These are phyloP conservation scores for Melitaea cinxia DNA, from an alignment of 1,140 invertebrate genomes.

Conservation along the genomic window DNA sequence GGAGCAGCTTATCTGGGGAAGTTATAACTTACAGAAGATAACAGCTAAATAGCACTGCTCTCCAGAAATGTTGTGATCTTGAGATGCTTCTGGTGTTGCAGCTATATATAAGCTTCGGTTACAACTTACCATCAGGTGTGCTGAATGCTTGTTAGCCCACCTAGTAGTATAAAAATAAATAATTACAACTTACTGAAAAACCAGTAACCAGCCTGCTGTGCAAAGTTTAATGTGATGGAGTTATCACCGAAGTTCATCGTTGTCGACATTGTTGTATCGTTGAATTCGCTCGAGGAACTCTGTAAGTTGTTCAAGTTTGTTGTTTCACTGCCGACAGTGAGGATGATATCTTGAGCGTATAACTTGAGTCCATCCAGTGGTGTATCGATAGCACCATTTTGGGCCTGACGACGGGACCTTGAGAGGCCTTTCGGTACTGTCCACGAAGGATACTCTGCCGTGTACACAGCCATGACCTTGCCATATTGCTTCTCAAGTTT, in stretches of 20 bases:
- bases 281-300: slow-evolving; percentile 21
- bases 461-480: slow-evolving; percentile 69
- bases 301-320: slow-evolving; percentile 31
- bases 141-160: too few species aligned
- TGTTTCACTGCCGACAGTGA: slow-evolving; percentile 28
- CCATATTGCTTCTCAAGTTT: slow-evolving; percentile 59
- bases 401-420: slow-evolving; percentile 52
- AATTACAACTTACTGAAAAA: slow-evolving; percentile 60
- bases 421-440: slow-evolving; percentile 51
- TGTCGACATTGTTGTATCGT: slow-evolving; percentile 37
- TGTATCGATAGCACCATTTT: slow-evolving; percentile 23
- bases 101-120: too few species aligned
- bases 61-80: too few species aligned
- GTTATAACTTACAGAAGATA: too few species aligned
- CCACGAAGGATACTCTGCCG: slow-evolving; percentile 71
- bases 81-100: too few species aligned
- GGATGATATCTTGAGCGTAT: slow-evolving; percentile 35
- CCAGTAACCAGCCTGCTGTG: slow-evolving; percentile 60
- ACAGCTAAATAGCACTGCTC: too few species aligned
- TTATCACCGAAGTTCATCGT: slow-evolving; percentile 48
- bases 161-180: too few species aligned
- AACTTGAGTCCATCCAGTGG: slow-evolving; percentile 54
- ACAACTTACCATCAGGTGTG: too few species aligned
- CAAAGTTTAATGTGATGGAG: slow-evolving; percentile 55
- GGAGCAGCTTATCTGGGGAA: too few species aligned